Evolutionary conservation across 2,797 vertebrate species (phyloP).

Genomic region (Podargus strigoides): DNA sequence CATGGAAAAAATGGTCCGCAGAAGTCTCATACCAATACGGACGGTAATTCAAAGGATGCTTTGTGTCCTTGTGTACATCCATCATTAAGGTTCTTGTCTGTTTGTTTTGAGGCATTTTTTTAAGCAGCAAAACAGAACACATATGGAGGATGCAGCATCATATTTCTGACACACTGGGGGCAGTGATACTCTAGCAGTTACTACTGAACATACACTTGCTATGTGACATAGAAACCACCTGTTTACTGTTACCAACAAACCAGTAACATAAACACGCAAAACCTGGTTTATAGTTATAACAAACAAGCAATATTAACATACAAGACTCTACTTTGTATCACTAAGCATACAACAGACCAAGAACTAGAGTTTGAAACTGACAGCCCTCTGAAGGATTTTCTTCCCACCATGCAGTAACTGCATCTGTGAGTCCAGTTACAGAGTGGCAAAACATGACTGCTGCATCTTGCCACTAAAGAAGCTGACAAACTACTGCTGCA

Average conservation of each 20-base stretch:
- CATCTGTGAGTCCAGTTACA: neutral
- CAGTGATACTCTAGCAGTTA: neutral
- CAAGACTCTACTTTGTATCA: neutral
- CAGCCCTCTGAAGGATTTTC: neutral
- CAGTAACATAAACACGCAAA: neutral
- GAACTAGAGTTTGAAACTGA: fast-evolving
- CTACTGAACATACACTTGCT: neutral
- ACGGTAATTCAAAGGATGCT: neutral
- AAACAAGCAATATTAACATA: neutral
- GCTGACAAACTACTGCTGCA: neutral
- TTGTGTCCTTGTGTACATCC: neutral
- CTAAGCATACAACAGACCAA: neutral
- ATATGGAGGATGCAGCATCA: neutral
- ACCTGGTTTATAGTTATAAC: neutral
- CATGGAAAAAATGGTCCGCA: neutral
- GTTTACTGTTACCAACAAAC: neutral
- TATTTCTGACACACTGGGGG: neutral
- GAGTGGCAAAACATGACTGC: neutral
- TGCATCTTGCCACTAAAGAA: neutral
- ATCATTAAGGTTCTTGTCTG: neutral
- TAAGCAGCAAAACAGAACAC: neutral
- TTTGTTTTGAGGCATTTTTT: neutral
- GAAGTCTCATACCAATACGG: neutral
- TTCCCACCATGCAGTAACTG: neutral
- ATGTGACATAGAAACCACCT: neutral